These are phyloP conservation scores for Coreius guichenoti DNA, from an alignment of 2,797 vertebrate genomes.

Conservation along the genomic window DNA sequence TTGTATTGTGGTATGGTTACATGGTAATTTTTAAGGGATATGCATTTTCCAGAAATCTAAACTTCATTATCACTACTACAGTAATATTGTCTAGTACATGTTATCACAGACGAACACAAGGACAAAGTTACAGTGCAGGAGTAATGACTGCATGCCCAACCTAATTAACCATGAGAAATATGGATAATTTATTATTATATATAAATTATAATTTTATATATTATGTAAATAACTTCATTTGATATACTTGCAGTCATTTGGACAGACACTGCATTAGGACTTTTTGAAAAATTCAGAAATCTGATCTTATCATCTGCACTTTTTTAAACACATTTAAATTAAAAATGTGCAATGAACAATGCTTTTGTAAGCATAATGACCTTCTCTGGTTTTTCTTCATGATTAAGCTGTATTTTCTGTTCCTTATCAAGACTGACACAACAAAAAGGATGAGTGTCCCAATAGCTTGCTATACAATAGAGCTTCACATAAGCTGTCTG, in stretches of 20 bases:
- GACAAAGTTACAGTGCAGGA: conserved; percentile 1
- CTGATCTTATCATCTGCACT: neutral
- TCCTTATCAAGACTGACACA: conserved; percentile 30
- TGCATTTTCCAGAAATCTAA: neutral
- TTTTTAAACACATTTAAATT: conserved; percentile 9
- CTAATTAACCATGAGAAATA: neutral
- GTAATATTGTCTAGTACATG: neutral
- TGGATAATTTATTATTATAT: neutral
- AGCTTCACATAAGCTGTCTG: conserved; percentile 32
- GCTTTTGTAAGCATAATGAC: conserved; percentile 4
- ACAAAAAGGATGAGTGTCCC: conserved; percentile 35
- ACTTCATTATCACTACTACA: neutral
- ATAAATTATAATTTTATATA: neutral
- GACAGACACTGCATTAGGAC: neutral
- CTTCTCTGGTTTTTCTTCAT: neutral
- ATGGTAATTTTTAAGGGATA: neutral
- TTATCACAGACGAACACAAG: conserved; percentile 28
- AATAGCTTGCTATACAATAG: conserved; percentile 44
- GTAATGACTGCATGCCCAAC: neutral
- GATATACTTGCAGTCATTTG: neutral
- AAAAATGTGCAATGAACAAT: conserved; percentile 20
- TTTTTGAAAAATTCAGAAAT: neutral
- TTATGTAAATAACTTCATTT: neutral
- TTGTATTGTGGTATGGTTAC: neutral
- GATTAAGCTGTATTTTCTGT: conserved; percentile 35